Evolutionary conservation across 2,113 vertebrate species (phyloP), one percentile per base, ranked within the genome.

Genomic region (Noctilio leporinus): DNA sequence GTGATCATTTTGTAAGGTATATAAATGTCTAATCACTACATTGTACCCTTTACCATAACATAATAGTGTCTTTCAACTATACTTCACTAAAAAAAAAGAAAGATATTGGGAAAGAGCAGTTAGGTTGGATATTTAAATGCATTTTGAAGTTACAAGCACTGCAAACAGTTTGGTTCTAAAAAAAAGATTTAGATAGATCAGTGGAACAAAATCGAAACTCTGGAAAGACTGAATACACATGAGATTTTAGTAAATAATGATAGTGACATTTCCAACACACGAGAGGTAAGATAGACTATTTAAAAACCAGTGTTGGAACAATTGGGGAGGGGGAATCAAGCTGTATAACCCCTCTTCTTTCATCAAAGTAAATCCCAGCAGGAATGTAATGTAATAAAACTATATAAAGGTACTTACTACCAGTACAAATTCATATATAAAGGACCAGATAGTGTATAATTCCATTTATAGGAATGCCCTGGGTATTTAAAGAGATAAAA

Each of bases 311-410:
- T 55, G 15, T 64, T 35, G 62, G 51, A 35, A 72, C n/a, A 45
- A 51, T 16, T 28, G 40, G 15, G 26, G 28, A 12, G 3, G 9
- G 43, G 10, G 15, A 24, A 67, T n/a, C 51, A 89, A 92, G 15
- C 47, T 57, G 10, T 35, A 57, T 65, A 70, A 69, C 14, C 4
- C 22, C 33, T 55, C 7, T 94, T 75, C 20, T 89, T 69, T 70
- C n/a, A 94, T 69, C 38, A 76, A 40, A 89, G 62, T 72, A 86
- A 92, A 94, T 76, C 86, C 67, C 92, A 86, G 51, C 92, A 81
- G 53, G 28, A 38, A 76, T 69, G 3, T 86, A 84, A 94, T 77
- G 73, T 77, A 86, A 82, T 72, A 38, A 89, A 86, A 67, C 67
- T 35, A 38, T 35, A 38, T 70, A 76, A 96, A 87, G 59, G 16